Percentiles rank a stretch among this genome's conserved stretches.
Evolutionary conservation across 2,797 vertebrate genomes (phyloP).

Genomic region (Spondyliosoma cantharus): DNA sequence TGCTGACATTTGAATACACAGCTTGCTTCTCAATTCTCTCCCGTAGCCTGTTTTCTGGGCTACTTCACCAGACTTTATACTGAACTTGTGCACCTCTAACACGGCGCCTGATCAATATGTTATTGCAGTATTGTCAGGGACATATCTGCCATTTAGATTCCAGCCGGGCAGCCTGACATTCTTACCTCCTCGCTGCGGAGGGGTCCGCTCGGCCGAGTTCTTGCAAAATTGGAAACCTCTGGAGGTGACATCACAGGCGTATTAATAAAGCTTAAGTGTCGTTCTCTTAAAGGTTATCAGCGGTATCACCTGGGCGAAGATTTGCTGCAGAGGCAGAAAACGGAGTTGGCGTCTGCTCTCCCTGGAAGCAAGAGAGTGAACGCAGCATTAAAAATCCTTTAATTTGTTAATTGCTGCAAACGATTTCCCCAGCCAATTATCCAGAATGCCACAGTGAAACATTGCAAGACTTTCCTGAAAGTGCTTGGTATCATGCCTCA

Average conservation of each 20-base stretch:
- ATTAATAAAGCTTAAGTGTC: conserved; percentile 62
- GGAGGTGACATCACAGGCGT: conserved; percentile 44
- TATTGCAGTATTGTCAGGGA: conserved; percentile 76
- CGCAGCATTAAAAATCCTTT: conserved; percentile 76
- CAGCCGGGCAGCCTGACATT: conserved; percentile 49
- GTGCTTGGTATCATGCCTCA: conserved; percentile 72
- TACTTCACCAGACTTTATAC: conserved; percentile 67
- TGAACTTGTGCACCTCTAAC: conserved; percentile 71
- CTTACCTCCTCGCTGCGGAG: conserved; percentile 16
- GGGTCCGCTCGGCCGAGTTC: background rate
- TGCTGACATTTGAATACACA: conserved; percentile 80
- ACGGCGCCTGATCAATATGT: conserved; percentile 76
- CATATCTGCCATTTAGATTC: conserved; percentile 78
- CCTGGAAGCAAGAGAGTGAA: conserved; percentile 53
- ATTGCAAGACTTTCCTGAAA: conserved; percentile 68
- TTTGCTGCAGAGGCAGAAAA: conserved; percentile 56
- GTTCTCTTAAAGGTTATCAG: conserved; percentile 67
- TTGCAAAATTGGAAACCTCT: conserved; percentile 57
- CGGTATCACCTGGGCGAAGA: conserved; percentile 52
- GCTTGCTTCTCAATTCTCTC: conserved; percentile 60
- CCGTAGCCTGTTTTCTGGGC: conserved; percentile 44
- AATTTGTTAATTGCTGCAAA: conserved; percentile 78
- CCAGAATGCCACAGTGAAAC: conserved; percentile 77
- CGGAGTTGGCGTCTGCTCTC: conserved; percentile 23
- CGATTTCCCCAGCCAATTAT: conserved; percentile 81